phyloP scores from a whole-genome alignment of 2,113 vertebrate genomes.

The Pelodiscus sinensis region DNA sequence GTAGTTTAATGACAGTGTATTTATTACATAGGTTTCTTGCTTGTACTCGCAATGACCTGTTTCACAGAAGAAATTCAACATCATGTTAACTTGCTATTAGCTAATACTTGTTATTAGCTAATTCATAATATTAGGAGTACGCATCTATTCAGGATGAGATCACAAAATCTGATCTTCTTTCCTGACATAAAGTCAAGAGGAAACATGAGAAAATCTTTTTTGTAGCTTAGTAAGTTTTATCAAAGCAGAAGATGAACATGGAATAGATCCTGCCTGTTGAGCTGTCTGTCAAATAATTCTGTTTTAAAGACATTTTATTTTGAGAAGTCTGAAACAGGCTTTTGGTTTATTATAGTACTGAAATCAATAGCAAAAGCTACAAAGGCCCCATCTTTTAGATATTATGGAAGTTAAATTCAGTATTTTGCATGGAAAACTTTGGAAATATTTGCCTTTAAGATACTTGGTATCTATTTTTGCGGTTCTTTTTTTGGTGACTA shows the following conservation, averaged over 20 bases:
- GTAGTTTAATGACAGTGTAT: neutral
- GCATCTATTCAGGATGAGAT: neutral
- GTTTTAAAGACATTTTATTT: neutral
- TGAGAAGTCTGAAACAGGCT: neutral
- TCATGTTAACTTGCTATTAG: neutral
- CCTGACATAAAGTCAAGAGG: neutral
- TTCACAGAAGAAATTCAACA: neutral
- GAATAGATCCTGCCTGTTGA: neutral
- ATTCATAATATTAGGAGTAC: neutral
- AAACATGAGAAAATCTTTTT: neutral
- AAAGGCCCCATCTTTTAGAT: neutral
- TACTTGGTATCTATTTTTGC: neutral
- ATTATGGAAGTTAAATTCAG: neutral
- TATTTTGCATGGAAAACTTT: neutral
- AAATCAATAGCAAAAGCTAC: neutral
- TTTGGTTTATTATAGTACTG: neutral
- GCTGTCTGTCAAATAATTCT: neutral
- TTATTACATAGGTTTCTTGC: neutral
- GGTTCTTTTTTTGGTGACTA: neutral
- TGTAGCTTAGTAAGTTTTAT: neutral
- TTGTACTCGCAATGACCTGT: accelerated
- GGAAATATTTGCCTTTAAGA: neutral
- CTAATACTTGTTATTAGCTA: neutral
- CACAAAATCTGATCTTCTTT: neutral
- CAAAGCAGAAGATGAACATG: neutral